These are phyloP conservation scores for Amphibalanus amphitrite DNA, from an alignment of 1,140 invertebrate species.

Conservation along the genomic window DNA sequence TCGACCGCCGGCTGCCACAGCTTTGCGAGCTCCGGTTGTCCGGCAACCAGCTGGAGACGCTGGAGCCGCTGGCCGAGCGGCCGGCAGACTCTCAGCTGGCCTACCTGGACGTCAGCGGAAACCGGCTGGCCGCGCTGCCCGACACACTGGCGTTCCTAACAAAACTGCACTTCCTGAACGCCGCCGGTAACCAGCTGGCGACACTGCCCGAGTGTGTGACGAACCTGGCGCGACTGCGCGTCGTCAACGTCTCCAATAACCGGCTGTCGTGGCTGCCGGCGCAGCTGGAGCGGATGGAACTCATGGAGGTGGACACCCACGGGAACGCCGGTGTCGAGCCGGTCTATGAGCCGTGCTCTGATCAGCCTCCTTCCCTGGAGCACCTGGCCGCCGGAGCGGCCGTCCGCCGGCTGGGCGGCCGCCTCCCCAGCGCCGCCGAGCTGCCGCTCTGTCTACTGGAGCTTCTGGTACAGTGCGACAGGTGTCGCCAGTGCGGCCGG, in stretches of 20 bases:
- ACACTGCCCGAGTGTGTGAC: not conserved
- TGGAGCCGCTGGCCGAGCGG: not conserved
- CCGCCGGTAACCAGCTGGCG: not conserved
- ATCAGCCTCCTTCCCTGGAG: not conserved
- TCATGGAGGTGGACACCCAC: not conserved
- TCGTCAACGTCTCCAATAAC: not conserved
- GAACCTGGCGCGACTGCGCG: not conserved
- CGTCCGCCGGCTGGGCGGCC: not conserved
- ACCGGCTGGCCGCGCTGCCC: not conserved
- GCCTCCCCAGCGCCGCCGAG: not conserved
- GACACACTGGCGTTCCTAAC: not conserved
- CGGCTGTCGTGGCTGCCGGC: not conserved
- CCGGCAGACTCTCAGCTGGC: not conserved
- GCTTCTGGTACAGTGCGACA: not conserved
- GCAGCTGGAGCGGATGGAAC: not conserved
- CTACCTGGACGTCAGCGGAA: not conserved
- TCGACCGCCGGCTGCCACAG: not conserved
- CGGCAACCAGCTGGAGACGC: not conserved
- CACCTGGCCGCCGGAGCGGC: not conserved
- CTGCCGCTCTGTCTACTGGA: constrained; percentile 1
- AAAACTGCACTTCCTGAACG: not conserved
- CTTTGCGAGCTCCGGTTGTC: not conserved
- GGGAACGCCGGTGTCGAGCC: not conserved
- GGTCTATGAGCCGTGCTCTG: not conserved
- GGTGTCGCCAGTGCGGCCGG: constrained; percentile 2